Evolutionary conservation across 64 coral and sea anemone species (phyloP).

Genomic region (Montipora cactus): DNA sequence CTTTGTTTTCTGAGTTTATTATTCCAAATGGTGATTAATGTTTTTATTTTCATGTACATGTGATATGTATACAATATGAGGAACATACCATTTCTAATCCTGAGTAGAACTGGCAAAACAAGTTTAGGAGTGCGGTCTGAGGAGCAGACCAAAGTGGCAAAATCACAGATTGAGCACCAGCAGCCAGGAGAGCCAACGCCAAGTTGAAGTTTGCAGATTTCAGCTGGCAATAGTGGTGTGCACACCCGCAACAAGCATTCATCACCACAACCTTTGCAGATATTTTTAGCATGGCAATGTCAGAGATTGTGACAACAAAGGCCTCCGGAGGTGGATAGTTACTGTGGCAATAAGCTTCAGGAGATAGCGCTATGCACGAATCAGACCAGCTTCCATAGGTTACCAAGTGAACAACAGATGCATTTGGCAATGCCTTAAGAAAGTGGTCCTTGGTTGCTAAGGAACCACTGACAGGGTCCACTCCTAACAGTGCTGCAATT

Average conservation of each 20-base stretch:
- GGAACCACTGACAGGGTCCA: slow-evolving; percentile 67
- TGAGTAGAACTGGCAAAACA: slow-evolving; percentile 79
- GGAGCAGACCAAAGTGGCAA: slow-evolving; percentile 84
- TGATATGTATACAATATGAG: background rate
- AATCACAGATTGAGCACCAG: slow-evolving; percentile 73
- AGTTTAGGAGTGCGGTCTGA: slow-evolving; percentile 66
- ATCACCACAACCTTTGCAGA: slow-evolving; percentile 69
- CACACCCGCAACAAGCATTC: slow-evolving; percentile 80
- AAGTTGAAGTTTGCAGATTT: slow-evolving; percentile 53
- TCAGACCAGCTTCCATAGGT: slow-evolving; percentile 80
- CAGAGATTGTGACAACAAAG: slow-evolving; percentile 64
- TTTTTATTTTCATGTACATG: no score
- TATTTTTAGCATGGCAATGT: slow-evolving; percentile 64
- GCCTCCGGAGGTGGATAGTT: slow-evolving; percentile 61
- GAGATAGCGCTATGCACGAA: slow-evolving; percentile 76
- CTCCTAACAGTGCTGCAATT: slow-evolving; percentile 77
- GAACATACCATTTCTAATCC: slow-evolving; percentile 78
- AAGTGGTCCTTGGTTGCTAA: slow-evolving; percentile 82
- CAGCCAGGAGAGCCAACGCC: slow-evolving; percentile 74
- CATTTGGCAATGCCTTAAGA: slow-evolving; percentile 32
- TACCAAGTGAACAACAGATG: slow-evolving; percentile 77
- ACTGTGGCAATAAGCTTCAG: slow-evolving; percentile 14
- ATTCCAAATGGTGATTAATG: no score
- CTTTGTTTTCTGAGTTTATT: no score
- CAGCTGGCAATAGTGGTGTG: slow-evolving; percentile 71